Base-by-base conservation (phyloP, 2,113 vertebrate species). In the Meles meles region DNA sequence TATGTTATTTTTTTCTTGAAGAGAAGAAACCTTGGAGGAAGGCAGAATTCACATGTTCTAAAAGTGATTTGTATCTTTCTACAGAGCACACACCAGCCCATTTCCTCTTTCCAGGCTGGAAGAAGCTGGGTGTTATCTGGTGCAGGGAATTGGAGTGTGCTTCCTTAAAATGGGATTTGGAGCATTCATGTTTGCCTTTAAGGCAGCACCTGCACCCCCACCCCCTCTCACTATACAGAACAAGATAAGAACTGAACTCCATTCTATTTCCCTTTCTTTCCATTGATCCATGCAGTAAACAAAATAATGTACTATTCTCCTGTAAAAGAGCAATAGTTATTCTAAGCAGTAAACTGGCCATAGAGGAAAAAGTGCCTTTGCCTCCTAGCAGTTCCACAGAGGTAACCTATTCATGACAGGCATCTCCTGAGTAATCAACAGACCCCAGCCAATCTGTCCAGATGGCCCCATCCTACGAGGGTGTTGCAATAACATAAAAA, bases 401-500 rank as follows among this genome's bases (percentile, higher is more conserved):
- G 87, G 79, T 87, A 72, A 69, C 15, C 55, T 42, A 49, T 34
- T 93, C 65, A n/a, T 42, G 27, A 49, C 63, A 67, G 71, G 31
- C n/a, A 61, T 93, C 91, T 83, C 59, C 59, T 27, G 65, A 93
- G 86, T 37, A 44, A 42, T 59, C n/a, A n/a, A 83, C 61, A 92
- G 71, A 93, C 57, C 34, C 59, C 14, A 31, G 83, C 25, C 95
- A 67, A 7, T 72, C 76, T 92, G 72, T 87, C 95, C 96, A 88
- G 96, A 96, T 96, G 93, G 77, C 79, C 67, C 44, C 0, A 0
- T 44, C 77, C 81, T 79, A 83, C 63, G 72, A 52, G 76, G 34
- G 47, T 96, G 88, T 95, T 93, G 77, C 95, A 97, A 93, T 93
- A 76, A 97, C 94, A 94, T 96, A 88, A 90, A 96, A 97, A 96